Evolutionary conservation across 2,797 vertebrate genomes (phyloP), one percentile per base, ranked within the genome.

Genomic region (Malacoctenus gilli): DNA sequence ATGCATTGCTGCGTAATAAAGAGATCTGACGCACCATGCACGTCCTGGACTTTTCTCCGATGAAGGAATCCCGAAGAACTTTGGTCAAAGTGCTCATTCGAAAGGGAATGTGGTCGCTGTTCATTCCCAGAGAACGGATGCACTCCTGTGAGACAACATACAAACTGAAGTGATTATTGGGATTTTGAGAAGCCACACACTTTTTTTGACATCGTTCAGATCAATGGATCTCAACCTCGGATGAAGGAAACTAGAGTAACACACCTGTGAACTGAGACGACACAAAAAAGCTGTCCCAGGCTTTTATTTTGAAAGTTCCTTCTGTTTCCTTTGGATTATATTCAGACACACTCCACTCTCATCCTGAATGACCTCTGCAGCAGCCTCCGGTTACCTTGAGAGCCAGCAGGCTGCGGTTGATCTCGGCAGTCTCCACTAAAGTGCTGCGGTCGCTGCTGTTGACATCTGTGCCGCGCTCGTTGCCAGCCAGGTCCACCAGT

Each of bases 71-170:
- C 57, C 97, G 88, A 9, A 99, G 90, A 46, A 99, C 96, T 75
- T 98, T 96, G 8, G 97, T 99, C 70, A 98, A 92, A 78, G 98
- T 99, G 87, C 95, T 98, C 90, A 97, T 95, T 4, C 96, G 91
- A 85, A 99, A 99, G 0, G 97, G 97, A 21, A 97, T 96, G 47
- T 99, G 96, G 36, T 95, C 92, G 20, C 95, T 96, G 88, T 99
- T 97, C 88, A 93, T 95, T 19, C 96, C 97, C 72, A 99, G 83
- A 10, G 96, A 97, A 44, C 96, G 91, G 73, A 99, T 99, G 66
- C 97, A 99, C 77, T 99, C 97, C 97, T 99, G 51, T 12, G 37
- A 18, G 37, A 72, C 15, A 55, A 22, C 66, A 28, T 4, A 23
- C 22, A 23, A 8, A 23, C n/a, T n/a, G n/a, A n/a, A n/a, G n/a